Evolutionary conservation across 2,888 invertebrate genomes (phyloP), one percentile per base, ranked within the genome.

Genomic region (Hirtodrosophila duncani): DNA sequence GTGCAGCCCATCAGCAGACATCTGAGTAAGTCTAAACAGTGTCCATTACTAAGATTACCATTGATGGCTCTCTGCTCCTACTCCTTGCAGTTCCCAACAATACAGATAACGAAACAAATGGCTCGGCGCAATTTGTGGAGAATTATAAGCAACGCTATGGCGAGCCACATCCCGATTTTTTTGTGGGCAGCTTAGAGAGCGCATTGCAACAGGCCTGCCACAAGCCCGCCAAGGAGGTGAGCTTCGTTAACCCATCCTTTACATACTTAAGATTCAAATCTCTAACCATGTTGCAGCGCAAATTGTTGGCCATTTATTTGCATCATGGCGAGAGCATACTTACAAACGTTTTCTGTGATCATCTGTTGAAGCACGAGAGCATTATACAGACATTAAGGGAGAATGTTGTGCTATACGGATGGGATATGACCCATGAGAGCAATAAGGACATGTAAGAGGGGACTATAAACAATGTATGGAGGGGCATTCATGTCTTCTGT

Each of bases 311-410:
- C 11, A 91, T 99, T 55, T 99, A 99, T 88, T 90, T 99, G 17
- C 99, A 99, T 87, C 97, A 99, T 87, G 99, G 99, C 87, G 92
- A 92, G 64, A 97, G 98, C 72, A 96, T 99, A 48, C 89, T 97
- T 70, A 93, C 97, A 23, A 98, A 99, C 88, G 98, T 99, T 63
- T 99, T 99, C 90, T 98, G 98, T 88, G 96, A 97, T 46, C 96
- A 97, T 86, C 89, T 97, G 53, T 89, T 99, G 66, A 97, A 97
- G 85, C 94, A 93, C 79, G 97, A 97, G 83, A 93, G 94, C 10
- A 94, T 98, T 38, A 91, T 97, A 80, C 94, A 96, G 84, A 94
- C 95, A 55, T 90, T 99, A 33, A 92, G 93, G 46, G 92, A 92
- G 48, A 96, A 97, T 88, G 99, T 97, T 87, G 89, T 98, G 31